A percentile compares a stretch with the other conserved stretches of the same genome.
phyloP scores from a whole-genome alignment of 2,113 vertebrate species.

The Paratilapia polleni region DNA sequence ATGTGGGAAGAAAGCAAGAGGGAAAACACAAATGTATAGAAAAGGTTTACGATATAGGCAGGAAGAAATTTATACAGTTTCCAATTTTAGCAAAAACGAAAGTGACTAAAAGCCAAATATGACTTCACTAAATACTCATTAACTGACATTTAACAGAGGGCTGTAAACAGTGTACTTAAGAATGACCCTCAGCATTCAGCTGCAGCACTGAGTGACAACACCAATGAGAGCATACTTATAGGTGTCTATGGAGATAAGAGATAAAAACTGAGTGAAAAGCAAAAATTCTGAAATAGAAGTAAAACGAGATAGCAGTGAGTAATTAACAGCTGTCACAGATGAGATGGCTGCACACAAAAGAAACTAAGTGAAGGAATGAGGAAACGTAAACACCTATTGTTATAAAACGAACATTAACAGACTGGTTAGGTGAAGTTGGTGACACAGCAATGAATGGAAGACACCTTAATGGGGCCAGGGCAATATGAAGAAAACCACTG shows the following conservation, averaged over 20 bases:
- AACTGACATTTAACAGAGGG: slow-evolving; percentile 1
- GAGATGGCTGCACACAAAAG: neutral
- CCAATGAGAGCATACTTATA: neutral
- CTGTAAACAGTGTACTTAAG: neutral
- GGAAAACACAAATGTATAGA: neutral
- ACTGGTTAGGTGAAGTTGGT: neutral
- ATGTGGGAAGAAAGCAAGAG: neutral
- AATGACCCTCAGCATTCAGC: neutral
- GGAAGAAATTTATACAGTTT: neutral
- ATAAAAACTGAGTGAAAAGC: neutral
- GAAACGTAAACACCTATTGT: neutral
- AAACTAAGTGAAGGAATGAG: neutral
- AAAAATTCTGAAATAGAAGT: neutral
- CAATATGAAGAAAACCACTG: neutral
- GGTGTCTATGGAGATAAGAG: neutral
- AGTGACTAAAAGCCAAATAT: neutral
- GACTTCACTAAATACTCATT: slow-evolving; percentile 1
- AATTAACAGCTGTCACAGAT: neutral
- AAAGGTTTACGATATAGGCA: neutral
- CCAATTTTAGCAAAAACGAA: neutral
- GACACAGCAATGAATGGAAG: neutral
- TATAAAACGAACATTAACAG: neutral
- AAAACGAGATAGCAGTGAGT: neutral
- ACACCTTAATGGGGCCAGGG: neutral
- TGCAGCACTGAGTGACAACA: neutral